Percentiles rank a stretch among this genome's conserved stretches.
Conservation (phyloP, 64 coral and sea anemone species). For the Pocillopora verrucosa region DNA sequence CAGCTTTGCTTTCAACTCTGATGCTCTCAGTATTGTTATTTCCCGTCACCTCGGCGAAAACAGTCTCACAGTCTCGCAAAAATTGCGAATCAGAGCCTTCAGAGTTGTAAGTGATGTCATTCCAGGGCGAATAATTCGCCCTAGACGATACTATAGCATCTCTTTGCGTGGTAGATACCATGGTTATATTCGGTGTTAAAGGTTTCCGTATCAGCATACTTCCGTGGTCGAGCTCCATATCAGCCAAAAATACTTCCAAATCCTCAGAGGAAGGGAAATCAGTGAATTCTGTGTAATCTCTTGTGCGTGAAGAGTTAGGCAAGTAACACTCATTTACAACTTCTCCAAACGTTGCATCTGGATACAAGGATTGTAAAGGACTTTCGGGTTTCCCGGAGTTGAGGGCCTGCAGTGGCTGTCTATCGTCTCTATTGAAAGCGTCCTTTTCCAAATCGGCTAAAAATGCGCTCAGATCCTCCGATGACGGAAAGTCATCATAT, state of each 20-base stretch:
- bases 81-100: not conserved
- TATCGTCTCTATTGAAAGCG: not conserved
- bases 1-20: not conserved
- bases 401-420: not conserved
- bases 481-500: slow-evolving; percentile 54
- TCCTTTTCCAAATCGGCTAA: slow-evolving; percentile 46
- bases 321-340: not conserved
- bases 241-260: slow-evolving; percentile 25
- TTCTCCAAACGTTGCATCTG: not conserved
- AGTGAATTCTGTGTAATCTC: not conserved
- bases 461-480: slow-evolving; percentile 65
- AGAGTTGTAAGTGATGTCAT: not conserved
- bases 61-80: not conserved
- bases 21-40: not conserved
- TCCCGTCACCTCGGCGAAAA: not conserved
- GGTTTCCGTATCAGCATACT: not conserved
- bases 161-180: not conserved
- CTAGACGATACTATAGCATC: not conserved
- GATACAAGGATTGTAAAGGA: not conserved
- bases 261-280: slow-evolving; percentile 27
- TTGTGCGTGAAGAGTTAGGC: not conserved
- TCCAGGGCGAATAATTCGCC: not conserved
- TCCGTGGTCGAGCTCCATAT: slow-evolving; percentile 7
- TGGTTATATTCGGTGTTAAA: not conserved
- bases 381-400: not conserved